Conservation (phyloP, 2,888 invertebrate species). For the Thereva unica region DNA sequence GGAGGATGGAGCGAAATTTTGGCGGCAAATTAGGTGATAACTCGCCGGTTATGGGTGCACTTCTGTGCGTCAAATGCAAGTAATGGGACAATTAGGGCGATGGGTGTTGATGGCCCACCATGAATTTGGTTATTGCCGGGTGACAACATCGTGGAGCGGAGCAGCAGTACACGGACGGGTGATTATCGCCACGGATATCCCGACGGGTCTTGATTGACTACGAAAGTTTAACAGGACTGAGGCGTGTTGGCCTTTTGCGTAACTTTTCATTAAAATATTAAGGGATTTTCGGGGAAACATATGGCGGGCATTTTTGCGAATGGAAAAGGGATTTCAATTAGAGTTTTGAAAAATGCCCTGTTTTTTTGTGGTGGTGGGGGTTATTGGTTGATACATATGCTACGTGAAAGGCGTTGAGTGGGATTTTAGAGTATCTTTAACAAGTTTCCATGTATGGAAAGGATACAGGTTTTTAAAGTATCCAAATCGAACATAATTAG, state of each 20-base stretch:
- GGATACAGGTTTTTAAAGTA: too few relatives aligned
- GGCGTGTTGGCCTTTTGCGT: neutral
- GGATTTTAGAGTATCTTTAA: too few relatives aligned
- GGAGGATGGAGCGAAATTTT: constrained; percentile 33
- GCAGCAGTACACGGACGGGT: constrained; percentile 20
- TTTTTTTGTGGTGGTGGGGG: too few relatives aligned
- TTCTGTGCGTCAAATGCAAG: constrained; percentile 39
- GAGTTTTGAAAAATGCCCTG: too few relatives aligned
- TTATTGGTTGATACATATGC: too few relatives aligned
- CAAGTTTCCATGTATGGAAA: too few relatives aligned
- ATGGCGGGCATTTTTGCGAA: too few relatives aligned
- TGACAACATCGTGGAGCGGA: constrained; percentile 9
- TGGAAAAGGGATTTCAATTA: too few relatives aligned
- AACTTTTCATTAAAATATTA: too few relatives aligned
- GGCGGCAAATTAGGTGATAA: constrained; percentile 40
- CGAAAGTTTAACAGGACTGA: constrained; percentile 9
- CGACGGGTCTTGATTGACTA: constrained; percentile 28
- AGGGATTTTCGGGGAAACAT: too few relatives aligned
- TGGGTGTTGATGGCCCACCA: constrained; percentile 34
- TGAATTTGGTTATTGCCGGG: constrained; percentile 33
- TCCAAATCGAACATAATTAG: too few relatives aligned
- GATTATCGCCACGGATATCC: constrained; percentile 15
- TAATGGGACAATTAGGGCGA: constrained; percentile 37
- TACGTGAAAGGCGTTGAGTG: too few relatives aligned
- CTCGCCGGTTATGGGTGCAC: constrained; percentile 39